These are phyloP conservation scores for Danio aesculapii DNA, from an alignment of 2,797 vertebrate species.

Conservation along the genomic window DNA sequence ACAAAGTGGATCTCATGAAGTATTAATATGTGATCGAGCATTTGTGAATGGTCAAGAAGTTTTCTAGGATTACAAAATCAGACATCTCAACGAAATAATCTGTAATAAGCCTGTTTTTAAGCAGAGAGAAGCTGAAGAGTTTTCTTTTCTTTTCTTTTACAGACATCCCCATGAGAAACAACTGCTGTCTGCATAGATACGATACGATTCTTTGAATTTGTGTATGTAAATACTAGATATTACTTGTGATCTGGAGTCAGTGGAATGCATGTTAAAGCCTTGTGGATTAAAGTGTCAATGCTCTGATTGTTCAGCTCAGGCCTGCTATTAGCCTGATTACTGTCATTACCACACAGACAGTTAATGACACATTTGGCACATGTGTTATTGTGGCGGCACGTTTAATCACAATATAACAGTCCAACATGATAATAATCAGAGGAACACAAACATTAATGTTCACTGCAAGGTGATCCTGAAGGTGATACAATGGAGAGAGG, in stretches of 20 bases:
- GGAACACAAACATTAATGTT: not conserved
- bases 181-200: too few species aligned
- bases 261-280: not conserved
- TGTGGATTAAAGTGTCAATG: not conserved
- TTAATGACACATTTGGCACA: conserved; percentile 9
- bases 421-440: not conserved
- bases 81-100: too few species aligned
- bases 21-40: too few species aligned
- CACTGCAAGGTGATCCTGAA: not conserved
- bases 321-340: conserved; percentile 8
- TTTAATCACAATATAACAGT: not conserved
- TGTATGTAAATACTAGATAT: not conserved
- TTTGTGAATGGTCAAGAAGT: too few species aligned
- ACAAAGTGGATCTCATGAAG: too few species aligned
- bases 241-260: not conserved
- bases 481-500: not conserved
- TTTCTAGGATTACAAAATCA: too few species aligned
- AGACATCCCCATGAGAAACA: too few species aligned
- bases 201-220: not conserved
- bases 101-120: too few species aligned
- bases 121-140: too few species aligned
- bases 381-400: not conserved
- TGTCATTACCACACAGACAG: conserved; percentile 3
- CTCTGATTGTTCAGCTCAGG: not conserved
- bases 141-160: too few species aligned